Evolutionary conservation across 2,797 vertebrate species (phyloP).

Genomic region (Anguilla megastoma): DNA sequence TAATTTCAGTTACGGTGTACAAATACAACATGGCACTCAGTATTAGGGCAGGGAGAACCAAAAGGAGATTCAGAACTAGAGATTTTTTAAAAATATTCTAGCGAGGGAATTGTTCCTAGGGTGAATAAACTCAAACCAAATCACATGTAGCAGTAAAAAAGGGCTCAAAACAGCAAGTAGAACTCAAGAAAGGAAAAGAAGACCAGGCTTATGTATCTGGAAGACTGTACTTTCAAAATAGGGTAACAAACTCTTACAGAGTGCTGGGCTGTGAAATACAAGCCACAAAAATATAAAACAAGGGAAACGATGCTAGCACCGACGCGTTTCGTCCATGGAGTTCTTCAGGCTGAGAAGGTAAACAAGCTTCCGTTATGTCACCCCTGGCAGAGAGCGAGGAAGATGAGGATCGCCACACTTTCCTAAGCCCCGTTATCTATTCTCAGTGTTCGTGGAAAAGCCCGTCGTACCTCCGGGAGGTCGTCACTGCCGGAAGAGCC

Average conservation of each 20-base stretch:
- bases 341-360: background rate
- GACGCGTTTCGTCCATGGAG: slow-evolving; percentile 25
- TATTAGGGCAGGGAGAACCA: slow-evolving; percentile 49
- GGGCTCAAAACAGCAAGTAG: too few relatives aligned
- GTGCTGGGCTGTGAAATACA: too few relatives aligned
- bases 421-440: slow-evolving; percentile 48
- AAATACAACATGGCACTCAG: slow-evolving; percentile 11
- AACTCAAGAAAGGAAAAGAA: too few relatives aligned
- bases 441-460: slow-evolving; percentile 45
- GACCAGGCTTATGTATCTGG: too few relatives aligned
- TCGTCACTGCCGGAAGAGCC: slow-evolving; percentile 41
- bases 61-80: slow-evolving; percentile 46
- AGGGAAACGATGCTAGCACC: too few relatives aligned
- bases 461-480: slow-evolving; percentile 43
- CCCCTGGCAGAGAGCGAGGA: slow-evolving; percentile 58
- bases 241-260: too few relatives aligned
- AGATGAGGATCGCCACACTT: slow-evolving; percentile 60
- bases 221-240: too few relatives aligned
- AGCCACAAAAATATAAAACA: too few relatives aligned
- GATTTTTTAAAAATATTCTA: background rate
- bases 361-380: slow-evolving; percentile 73
- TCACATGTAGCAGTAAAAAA: too few relatives aligned
- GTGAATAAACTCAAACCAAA: background rate
- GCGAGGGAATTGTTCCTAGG: background rate
- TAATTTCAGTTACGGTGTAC: background rate